Percentiles rank a stretch among this genome's conserved stretches.
Conservation (phyloP, 2,888 invertebrate species). For the Philopedon plagiatum region DNA sequence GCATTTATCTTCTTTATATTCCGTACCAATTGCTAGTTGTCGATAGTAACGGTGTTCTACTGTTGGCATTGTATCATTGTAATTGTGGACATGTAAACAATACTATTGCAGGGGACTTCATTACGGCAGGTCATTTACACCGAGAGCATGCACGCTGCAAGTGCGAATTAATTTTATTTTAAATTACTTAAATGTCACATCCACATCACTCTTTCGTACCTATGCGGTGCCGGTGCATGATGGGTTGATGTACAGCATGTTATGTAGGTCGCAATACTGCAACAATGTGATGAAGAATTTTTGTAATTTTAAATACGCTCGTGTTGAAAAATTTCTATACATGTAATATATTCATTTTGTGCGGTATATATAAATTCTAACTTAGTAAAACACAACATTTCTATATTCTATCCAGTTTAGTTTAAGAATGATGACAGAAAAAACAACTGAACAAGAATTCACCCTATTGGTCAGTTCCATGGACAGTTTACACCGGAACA, state of each 20-base stretch:
- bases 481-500: too few species aligned
- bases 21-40: background rate
- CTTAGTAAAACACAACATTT: too few species aligned
- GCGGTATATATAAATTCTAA: too few species aligned
- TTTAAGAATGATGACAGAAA: too few species aligned
- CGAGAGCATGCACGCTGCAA: background rate
- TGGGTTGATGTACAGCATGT: background rate
- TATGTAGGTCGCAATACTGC: background rate
- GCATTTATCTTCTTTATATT: background rate
- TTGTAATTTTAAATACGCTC: too few species aligned
- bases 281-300: background rate
- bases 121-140: slow-evolving; percentile 17
- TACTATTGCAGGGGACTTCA: slow-evolving; percentile 18
- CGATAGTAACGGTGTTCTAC: slow-evolving; percentile 1
- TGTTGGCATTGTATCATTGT: slow-evolving; percentile 11
- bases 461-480: too few species aligned
- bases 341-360: too few species aligned
- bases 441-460: too few species aligned
- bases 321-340: too few species aligned
- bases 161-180: background rate
- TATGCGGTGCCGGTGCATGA: too few species aligned
- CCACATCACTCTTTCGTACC: too few species aligned
- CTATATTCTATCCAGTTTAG: too few species aligned
- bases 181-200: slow-evolving; percentile 8
- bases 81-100: slow-evolving; percentile 17